These are phyloP conservation scores for Boulengeromyrus knoepffleri DNA, from an alignment of 2,113 vertebrate genomes.

Conservation along the genomic window DNA sequence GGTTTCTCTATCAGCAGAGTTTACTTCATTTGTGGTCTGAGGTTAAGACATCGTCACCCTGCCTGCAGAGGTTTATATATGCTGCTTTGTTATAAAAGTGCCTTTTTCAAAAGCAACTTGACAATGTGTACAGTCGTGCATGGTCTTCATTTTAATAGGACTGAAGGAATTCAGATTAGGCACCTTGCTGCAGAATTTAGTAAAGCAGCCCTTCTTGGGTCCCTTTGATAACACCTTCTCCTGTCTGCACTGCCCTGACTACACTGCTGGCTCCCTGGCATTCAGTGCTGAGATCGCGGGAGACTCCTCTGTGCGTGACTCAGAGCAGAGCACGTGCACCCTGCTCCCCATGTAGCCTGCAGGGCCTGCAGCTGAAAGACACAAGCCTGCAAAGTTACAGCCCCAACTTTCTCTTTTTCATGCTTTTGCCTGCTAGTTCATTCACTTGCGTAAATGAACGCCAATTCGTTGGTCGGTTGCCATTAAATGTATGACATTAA, in stretches of 20 bases:
- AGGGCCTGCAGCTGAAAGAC: conserved; percentile 48
- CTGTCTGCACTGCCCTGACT: neutral
- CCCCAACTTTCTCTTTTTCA: conserved; percentile 11
- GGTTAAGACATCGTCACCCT: neutral
- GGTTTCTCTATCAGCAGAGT: neutral
- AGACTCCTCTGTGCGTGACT: conserved; percentile 1
- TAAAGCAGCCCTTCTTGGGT: neutral
- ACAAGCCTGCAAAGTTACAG: conserved; percentile 14
- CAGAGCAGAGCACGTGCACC: conserved; percentile 41
- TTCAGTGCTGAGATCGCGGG: neutral
- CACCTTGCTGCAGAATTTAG: neutral
- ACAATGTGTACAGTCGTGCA: neutral
- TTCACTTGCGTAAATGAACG: conserved; percentile 2
- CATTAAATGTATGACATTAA: conserved; percentile 11
- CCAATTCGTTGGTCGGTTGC: conserved; percentile 22
- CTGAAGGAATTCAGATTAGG: neutral
- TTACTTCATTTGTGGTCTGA: neutral
- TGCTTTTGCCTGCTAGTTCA: conserved; percentile 38
- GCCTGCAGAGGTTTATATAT: neutral
- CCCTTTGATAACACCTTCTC: neutral
- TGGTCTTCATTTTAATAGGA: neutral
- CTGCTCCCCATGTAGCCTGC: conserved; percentile 53
- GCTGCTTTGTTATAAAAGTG: neutral
- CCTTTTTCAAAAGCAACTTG: neutral
- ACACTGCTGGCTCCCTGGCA: neutral